Percentiles rank a stretch among this genome's conserved stretches.
Evolutionary conservation across 2,113 vertebrate genomes (phyloP).

Genomic region (Hyperopisus bebe): DNA sequence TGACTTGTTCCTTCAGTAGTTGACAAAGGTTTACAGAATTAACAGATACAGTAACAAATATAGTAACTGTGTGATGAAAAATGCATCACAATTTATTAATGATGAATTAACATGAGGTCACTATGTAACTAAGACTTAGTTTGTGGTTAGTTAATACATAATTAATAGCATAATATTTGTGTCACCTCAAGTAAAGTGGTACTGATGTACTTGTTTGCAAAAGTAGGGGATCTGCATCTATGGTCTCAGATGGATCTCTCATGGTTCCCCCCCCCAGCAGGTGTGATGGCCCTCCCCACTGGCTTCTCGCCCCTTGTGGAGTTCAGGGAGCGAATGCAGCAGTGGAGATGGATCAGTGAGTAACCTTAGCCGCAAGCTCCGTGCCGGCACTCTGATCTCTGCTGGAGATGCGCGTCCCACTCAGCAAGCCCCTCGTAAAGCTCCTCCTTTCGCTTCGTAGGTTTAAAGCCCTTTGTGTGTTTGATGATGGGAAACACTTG

Average conservation of each 20-base stretch:
- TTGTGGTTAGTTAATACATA: not conserved
- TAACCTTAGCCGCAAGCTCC: not conserved
- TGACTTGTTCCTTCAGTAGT: not conserved
- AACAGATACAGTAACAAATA: not conserved
- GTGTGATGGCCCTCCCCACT: conserved; percentile 68
- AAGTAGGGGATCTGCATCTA: not conserved
- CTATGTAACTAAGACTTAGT: not conserved
- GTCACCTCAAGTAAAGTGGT: not conserved
- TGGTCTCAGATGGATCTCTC: not conserved
- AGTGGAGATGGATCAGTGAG: conserved; percentile 90
- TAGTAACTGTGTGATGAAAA: not conserved
- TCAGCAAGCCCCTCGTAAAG: not conserved
- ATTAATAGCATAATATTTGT: not conserved
- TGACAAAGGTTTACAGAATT: not conserved
- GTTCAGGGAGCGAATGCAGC: conserved; percentile 82
- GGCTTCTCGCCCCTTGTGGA: conserved; percentile 87
- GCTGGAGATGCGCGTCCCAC: not conserved
- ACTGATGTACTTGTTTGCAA: not conserved
- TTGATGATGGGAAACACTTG: not conserved
- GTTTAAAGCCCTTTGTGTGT: not conserved
- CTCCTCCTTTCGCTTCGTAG: not conserved
- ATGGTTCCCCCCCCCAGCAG: conserved; percentile 42
- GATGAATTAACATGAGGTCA: not conserved
- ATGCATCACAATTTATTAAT: not conserved
- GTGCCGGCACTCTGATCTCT: not conserved